Evolutionary conservation across 2,888 invertebrate genomes (phyloP), one percentile per base, ranked within the genome.

Genomic region (Petrophora chlorosata): DNA sequence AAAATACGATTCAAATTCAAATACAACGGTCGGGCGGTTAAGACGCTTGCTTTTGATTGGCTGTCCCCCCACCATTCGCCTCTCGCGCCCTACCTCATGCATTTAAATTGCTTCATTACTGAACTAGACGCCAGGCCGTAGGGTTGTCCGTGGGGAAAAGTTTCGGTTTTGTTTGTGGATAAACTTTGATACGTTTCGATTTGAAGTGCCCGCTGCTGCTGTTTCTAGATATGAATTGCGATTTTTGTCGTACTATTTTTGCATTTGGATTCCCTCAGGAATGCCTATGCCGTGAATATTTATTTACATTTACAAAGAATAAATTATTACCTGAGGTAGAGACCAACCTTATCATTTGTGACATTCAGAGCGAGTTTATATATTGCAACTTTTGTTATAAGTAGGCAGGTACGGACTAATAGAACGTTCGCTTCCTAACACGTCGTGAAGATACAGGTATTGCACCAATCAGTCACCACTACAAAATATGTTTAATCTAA

Each of bases 31-130:
- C 9, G 1, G 58, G 33, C 33, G 51, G 56, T 75, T 86, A 67
- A 32, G 71, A 43, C 67, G 22, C 67, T 79, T 62, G 52, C 56
- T 54, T 58, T 50, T 59, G 60, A 59, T 59, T 56, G 52, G 62
- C 48, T 53, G 53, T 79, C 73, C 79, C 88, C 90, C 89, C 89
- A 79, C 88, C 88, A 84, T 73, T 69, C 74, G 75, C 67, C 79
- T 78, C 85, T 85, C 88, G 83, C 85, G 88, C 89, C 90, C 90
- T 90, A 86, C 89, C 89, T 91, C 90, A 91, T 91, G 91, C 91
- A 91, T 91, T 91, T 91, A 91, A 90, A 91, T 91, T 91, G 90
- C 91, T 91, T 91, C 91, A 91, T 91, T 91, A 91, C 84, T 73
- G 86, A 83, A 82, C 83, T 86, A 88, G 88, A 88, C 86, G 81